Percentiles rank a stretch among this genome's conserved stretches.
phyloP scores from a whole-genome alignment of 2,888 invertebrate genomes.

The Lymantria monacha region DNA sequence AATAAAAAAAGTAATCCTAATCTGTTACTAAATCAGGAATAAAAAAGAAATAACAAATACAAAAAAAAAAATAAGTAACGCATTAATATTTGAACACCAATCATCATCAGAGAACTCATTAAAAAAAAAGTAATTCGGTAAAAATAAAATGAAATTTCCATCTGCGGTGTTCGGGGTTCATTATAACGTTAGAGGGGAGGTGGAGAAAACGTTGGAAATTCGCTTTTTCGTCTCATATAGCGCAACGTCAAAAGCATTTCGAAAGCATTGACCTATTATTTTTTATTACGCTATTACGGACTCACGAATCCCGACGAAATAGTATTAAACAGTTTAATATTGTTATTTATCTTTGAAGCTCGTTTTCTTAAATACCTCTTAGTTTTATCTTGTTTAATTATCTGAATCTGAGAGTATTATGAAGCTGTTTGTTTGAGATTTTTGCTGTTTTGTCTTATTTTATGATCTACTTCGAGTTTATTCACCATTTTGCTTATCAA shows the following conservation, averaged over 20 bases:
- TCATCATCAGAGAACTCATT: constrained; percentile 26
- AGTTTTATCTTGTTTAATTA: constrained; percentile 12
- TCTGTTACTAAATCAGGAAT: too few species aligned
- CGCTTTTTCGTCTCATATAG: constrained; percentile 40
- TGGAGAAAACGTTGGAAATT: constrained; percentile 33
- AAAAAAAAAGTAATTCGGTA: constrained; percentile 26
- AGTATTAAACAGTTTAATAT: constrained; percentile 18
- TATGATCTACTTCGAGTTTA: neutral
- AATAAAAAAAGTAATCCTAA: too few species aligned
- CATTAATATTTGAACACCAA: constrained; percentile 24
- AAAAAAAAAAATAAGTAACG: neutral
- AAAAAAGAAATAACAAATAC: too few species aligned
- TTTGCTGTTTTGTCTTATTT: neutral
- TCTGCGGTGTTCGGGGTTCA: constrained; percentile 17
- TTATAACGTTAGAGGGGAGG: constrained; percentile 12
- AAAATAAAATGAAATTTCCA: constrained; percentile 32
- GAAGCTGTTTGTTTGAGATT: neutral
- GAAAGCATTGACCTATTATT: constrained; percentile 37
- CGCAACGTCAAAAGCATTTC: constrained; percentile 45
- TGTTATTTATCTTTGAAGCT: constrained; percentile 13
- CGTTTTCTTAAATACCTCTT: constrained; percentile 5
- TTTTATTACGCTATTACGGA: constrained; percentile 38
- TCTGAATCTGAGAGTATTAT: constrained; percentile 6
- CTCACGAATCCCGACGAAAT: constrained; percentile 24
- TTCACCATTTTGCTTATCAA: neutral